phyloP scores from a whole-genome alignment of 2,888 invertebrate genomes.

The Cotesia congregata region DNA sequence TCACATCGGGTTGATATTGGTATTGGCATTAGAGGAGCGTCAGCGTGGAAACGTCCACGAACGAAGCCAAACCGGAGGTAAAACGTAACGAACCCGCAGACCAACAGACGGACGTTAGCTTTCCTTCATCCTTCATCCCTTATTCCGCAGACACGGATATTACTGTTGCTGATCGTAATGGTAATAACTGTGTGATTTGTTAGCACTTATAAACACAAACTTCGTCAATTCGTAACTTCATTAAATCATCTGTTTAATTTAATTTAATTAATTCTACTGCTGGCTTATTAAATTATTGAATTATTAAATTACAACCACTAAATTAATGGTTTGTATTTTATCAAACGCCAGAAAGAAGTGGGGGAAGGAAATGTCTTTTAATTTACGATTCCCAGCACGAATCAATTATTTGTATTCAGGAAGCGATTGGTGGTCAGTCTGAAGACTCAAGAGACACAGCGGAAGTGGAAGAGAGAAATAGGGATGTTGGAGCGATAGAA shows the following conservation, averaged over 20 bases:
- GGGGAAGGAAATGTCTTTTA: not conserved
- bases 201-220: not conserved
- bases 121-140: constrained; percentile 11
- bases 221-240: not conserved
- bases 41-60: constrained; percentile 29
- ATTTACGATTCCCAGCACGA: constrained; percentile 27
- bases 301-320: not conserved
- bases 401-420: constrained; percentile 43
- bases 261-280: too few relatives aligned
- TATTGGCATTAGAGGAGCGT: constrained; percentile 40
- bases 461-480: not conserved
- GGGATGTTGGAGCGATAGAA: constrained; percentile 24
- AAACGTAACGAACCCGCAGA: constrained; percentile 55
- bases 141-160: constrained; percentile 59
- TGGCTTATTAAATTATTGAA: not conserved
- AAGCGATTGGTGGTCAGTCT: constrained; percentile 35
- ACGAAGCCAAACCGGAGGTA: constrained; percentile 45
- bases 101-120: constrained; percentile 49
- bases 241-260: too few relatives aligned
- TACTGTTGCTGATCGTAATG: constrained; percentile 55
- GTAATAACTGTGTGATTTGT: constrained; percentile 62
- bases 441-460: constrained; percentile 20
- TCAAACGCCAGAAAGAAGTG: not conserved
- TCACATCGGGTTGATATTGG: constrained; percentile 18
- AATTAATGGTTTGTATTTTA: not conserved